Percentiles rank a stretch among this genome's conserved stretches.
phyloP scores from a whole-genome alignment of 1,140 invertebrate genomes.

The Mercenaria mercenaria region DNA sequence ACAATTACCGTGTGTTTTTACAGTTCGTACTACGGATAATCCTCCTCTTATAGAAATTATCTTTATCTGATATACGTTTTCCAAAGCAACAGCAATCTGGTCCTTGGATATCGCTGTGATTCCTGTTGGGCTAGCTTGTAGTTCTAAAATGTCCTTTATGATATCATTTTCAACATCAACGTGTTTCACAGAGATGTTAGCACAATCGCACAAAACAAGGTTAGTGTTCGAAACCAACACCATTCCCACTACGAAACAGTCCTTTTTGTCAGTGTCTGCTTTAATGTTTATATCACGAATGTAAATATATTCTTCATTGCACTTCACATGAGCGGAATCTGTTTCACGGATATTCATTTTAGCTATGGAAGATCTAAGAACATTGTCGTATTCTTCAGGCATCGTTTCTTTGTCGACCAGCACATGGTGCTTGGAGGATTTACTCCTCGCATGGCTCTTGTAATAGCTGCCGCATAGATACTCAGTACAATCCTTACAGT shows the following conservation, averaged over 20 bases:
- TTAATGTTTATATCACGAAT: not conserved
- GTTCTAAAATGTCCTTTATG: not conserved
- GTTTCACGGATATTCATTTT: not conserved
- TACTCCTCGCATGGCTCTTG: not conserved
- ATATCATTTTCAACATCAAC: not conserved
- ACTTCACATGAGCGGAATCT: too few species aligned
- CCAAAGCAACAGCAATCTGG: not conserved
- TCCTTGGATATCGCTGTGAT: not conserved
- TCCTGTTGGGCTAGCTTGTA: not conserved
- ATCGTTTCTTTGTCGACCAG: not conserved
- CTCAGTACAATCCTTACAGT: not conserved
- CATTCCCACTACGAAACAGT: not conserved
- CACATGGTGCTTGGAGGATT: not conserved
- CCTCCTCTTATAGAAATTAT: not conserved
- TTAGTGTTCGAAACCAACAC: not conserved
- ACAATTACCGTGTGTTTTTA: not conserved
- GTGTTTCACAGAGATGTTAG: not conserved
- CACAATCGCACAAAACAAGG: not conserved
- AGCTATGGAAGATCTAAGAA: not conserved
- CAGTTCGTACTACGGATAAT: not conserved
- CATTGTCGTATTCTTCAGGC: not conserved
- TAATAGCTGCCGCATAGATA: not conserved
- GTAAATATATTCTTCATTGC: not conserved
- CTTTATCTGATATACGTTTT: not conserved
- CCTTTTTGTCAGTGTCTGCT: not conserved